Evolutionary conservation across 2,797 vertebrate species (phyloP).

Genomic region (Todus mexicanus): DNA sequence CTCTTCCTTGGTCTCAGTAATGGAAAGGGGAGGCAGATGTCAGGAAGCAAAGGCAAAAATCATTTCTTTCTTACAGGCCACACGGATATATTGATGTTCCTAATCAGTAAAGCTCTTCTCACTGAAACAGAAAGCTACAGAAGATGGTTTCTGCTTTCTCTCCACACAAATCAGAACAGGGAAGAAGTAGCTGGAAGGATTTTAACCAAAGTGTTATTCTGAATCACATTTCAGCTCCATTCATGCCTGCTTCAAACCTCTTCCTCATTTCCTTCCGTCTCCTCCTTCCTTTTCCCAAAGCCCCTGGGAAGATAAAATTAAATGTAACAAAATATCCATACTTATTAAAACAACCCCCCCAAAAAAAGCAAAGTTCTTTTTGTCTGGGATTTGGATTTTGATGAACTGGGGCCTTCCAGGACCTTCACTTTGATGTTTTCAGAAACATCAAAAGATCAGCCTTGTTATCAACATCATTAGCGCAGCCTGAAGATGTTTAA

Average conservation of each 20-base stretch:
- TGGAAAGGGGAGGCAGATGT: neutral
- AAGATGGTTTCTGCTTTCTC: neutral
- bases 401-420: constrained; percentile 42
- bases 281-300: neutral
- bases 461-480: constrained; percentile 65
- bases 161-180: neutral
- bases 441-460: constrained; percentile 65
- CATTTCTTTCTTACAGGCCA: neutral
- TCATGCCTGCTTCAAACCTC: constrained; percentile 18
- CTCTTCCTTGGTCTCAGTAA: neutral
- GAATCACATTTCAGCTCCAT: neutral
- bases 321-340: constrained; percentile 45
- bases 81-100: neutral
- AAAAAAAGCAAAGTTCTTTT: neutral
- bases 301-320: constrained; percentile 13
- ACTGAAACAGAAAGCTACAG: neutral
- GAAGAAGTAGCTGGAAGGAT: neutral
- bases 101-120: neutral
- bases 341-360: constrained; percentile 33
- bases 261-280: neutral
- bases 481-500: neutral
- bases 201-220: neutral
- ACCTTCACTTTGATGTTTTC: constrained; percentile 55
- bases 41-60: neutral
- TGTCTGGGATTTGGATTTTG: constrained; percentile 34